Percentiles rank a stretch among this genome's conserved stretches.
phyloP scores from a whole-genome alignment of 2,888 invertebrate genomes.

The Exephanes ischioxanthus region DNA sequence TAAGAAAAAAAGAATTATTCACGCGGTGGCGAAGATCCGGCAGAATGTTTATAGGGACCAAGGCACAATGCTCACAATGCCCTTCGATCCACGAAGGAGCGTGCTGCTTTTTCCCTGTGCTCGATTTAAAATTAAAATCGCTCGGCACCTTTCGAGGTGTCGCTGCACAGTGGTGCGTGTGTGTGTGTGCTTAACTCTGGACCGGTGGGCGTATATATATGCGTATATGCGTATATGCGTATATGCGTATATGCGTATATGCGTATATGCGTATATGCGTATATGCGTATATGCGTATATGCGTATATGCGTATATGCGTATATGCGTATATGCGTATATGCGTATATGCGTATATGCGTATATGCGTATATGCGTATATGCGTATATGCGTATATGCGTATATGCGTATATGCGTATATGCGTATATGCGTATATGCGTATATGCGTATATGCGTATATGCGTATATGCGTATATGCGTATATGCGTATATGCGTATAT shows the following conservation, averaged over 20 bases:
- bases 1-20: conserved; percentile 24
- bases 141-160: conserved; percentile 51
- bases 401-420: too few species aligned
- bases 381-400: too few species aligned
- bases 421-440: too few species aligned
- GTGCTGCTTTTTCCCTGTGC: conserved; percentile 11
- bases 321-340: background rate
- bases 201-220: conserved; percentile 11
- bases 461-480: too few species aligned
- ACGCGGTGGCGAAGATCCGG: conserved; percentile 16
- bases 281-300: too few species aligned
- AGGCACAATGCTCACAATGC: conserved; percentile 71
- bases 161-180: background rate
- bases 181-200: conserved; percentile 13
- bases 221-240: background rate
- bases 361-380: too few species aligned
- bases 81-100: conserved; percentile 70
- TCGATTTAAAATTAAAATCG: conserved; percentile 78
- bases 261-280: too few species aligned
- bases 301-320: too few species aligned
- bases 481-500: too few species aligned
- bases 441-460: too few species aligned
- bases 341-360: too few species aligned
- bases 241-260: too few species aligned
- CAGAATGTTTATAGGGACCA: conserved; percentile 64